Evolutionary conservation across 1,140 invertebrate species (phyloP).

Genomic region (Colletes latitarsis): DNA sequence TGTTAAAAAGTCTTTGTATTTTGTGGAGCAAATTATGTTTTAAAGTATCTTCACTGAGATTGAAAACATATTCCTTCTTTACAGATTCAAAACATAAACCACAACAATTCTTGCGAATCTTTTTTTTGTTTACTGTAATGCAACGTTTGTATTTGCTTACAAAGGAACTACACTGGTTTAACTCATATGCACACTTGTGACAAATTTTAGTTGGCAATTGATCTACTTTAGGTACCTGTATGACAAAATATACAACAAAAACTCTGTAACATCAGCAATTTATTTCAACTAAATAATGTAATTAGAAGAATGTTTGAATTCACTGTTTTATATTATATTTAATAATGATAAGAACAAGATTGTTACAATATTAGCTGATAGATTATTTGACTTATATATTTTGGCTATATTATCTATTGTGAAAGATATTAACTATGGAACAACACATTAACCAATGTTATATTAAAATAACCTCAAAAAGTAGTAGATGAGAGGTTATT

Average conservation of each 20-base stretch:
- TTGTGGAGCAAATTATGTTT: constrained; percentile 63
- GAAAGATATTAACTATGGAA: no score
- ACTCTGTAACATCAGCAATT: no score
- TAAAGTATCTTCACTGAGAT: constrained; percentile 62
- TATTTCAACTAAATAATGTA: no score
- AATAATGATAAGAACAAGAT: background rate
- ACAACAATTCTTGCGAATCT: constrained; percentile 45
- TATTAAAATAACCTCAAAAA: no score
- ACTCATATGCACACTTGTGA: constrained; percentile 78
- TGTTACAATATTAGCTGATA: background rate
- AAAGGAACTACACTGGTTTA: constrained; percentile 76
- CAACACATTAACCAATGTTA: no score
- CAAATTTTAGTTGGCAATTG: constrained; percentile 70
- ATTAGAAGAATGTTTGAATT: background rate
- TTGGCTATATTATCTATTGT: no score
- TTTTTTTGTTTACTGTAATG: background rate
- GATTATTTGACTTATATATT: no score
- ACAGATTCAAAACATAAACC: constrained; percentile 66
- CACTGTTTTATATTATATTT: background rate
- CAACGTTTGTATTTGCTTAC: constrained; percentile 70
- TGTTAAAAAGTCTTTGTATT: constrained; percentile 68
- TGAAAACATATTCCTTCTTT: constrained; percentile 68
- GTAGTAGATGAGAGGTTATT: no score
- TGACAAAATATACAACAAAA: background rate
- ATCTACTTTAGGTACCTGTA: constrained; percentile 60